Base-by-base conservation (phyloP, 2,888 invertebrate species). In the Morpho deidamia region DNA sequence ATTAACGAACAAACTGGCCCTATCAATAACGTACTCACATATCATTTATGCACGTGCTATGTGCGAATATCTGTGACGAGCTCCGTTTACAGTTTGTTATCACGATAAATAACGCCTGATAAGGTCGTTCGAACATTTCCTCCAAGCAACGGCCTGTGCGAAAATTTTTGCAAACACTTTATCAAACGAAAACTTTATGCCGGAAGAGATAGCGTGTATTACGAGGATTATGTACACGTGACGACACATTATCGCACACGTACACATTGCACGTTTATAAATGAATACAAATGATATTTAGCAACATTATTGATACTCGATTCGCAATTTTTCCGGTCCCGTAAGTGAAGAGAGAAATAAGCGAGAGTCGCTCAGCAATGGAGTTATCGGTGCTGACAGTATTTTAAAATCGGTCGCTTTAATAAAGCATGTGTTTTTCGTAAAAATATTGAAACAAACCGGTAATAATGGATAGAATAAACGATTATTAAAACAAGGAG, bases 41-140 rank as follows among this genome's bases (percentile, higher is more conserved):
- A 33, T 11, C 11, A 33, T 7, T 12, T 32, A 38, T 32, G 38
- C 11, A 46, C 23, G 38, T 10, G 10, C 33, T 33, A 34, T 48
- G 33, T 49, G 42, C 44, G 47, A 43, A 33, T 53, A 58, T 58
- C 53, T 56, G 12, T 62, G 61, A 59, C 56, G 62, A 45, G 14
- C 52, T 32, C 43, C 8, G 44, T 42, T 51, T 51, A 54, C 47
- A 23, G 53, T 51, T 58, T 55, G 40, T 57, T 64, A 62, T 59
- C 56, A 40, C 54, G 56, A 61, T 59, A 55, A 66, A 61, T 45
- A 45, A 44, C 43, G 43, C 12, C 43, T 35, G 81, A 81, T 83
- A 76, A 78, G 76, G 72, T 76, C 23, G 23, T 72, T 38, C 68
- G 67, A 70, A 69, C 75, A 70, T 83, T 86, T 86, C 85, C 84